Evolutionary conservation across 2,888 invertebrate genomes (phyloP), one percentile per base, ranked within the genome.

Genomic region (Polydrusus tereticollis): DNA sequence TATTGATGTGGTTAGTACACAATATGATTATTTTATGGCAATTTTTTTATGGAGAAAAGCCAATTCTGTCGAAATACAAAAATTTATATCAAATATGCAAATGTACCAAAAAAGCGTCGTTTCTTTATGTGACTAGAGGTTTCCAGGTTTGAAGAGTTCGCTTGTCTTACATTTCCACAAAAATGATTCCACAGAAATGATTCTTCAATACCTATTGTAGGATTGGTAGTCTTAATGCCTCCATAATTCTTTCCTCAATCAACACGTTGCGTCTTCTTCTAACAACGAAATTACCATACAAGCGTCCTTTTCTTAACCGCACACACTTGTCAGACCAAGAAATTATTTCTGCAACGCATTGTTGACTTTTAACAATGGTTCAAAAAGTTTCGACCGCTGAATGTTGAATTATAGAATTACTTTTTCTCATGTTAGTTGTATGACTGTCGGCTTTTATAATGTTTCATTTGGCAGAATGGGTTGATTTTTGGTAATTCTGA

Each of bases 251-350:
- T 45, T 63, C 47, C n/a, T 47, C 63, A 47, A 63, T 63, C 63
- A 47, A 63, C 20, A 20, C 12, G 8, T 12, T 5, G n/a, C 60
- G 6, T 60, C 43, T 41, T 29, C 26, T 14, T 60, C 26, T 16
- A 3, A 21, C 23, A 18, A 21, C 26, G n/a, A 1, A 29, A 60
- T 2, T 41, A 21, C 64, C 14, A 33, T 23, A 21, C 4, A 14
- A n/a, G 2, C n/a, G 12, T 63, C 62, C 29, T 29, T 50, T 33
- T 64, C 41, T 36, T 5, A 38, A 38, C 36, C 29, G 36, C 41
- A 62, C 45, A 68, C 58, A 68, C 59, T 68, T 68, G 68, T 60
- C 68, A 68, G 60, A 47, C 60, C 38, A 50, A 68, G 68, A 68
- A 47, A 67, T 59, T 68, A 45, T 47, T 69, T 69, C 18, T 14